These are phyloP conservation scores for Xestia xanthographa DNA, from an alignment of 2,888 invertebrate genomes.

Conservation along the genomic window DNA sequence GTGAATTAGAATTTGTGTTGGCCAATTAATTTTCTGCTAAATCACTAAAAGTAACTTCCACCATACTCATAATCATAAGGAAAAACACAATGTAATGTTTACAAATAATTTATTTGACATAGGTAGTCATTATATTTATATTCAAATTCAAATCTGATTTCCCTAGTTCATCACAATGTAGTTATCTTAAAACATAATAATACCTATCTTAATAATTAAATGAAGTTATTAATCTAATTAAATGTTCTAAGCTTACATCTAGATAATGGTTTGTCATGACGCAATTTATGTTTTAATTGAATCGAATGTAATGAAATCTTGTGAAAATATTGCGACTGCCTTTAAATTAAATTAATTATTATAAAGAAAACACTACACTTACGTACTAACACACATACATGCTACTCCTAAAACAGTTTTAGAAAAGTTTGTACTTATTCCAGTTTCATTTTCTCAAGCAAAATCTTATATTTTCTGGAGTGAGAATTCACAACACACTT, in stretches of 20 bases:
- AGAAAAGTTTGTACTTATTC: conserved; percentile 20
- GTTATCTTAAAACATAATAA: not conserved
- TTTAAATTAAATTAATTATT: conserved; percentile 22
- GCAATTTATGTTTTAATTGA: conserved; percentile 27
- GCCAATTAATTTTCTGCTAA: not conserved
- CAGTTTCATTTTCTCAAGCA: conserved; percentile 10
- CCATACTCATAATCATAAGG: not conserved
- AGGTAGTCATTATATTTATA: conserved; percentile 9
- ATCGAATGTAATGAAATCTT: conserved; percentile 24
- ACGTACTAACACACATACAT: conserved; percentile 7
- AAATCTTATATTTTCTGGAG: not conserved
- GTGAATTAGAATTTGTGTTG: not conserved
- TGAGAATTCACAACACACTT: conserved; percentile 30
- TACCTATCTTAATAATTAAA: conserved; percentile 1
- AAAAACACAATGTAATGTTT: conserved; percentile 1
- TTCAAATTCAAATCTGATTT: conserved; percentile 49
- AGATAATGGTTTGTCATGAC: conserved; percentile 17
- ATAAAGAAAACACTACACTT: conserved; percentile 12
- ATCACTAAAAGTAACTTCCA: not conserved
- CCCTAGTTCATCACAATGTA: conserved; percentile 37
- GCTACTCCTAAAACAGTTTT: not conserved
- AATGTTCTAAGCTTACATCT: conserved; percentile 15
- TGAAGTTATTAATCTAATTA: conserved; percentile 24
- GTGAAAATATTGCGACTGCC: not conserved
- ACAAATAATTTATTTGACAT: conserved; percentile 48